Percentiles rank a stretch among this genome's conserved stretches.
phyloP scores from a whole-genome alignment of 2,113 vertebrate species.

The Chloropsis cyanopogon region DNA sequence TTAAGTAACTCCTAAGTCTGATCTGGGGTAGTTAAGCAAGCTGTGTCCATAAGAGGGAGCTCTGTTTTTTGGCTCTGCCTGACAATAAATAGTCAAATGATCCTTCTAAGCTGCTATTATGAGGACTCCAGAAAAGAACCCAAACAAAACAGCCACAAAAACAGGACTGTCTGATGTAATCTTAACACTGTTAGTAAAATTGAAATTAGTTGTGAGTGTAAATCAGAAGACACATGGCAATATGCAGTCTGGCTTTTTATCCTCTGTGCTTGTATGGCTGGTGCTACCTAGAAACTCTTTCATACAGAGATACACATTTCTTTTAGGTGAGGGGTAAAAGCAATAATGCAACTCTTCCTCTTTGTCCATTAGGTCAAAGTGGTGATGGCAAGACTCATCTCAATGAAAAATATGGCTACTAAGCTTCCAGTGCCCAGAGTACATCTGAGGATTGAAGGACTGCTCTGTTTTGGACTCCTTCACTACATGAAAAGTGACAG shows the following conservation, averaged over 20 bases:
- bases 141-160: neutral
- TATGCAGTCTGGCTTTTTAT: neutral
- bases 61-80: neutral
- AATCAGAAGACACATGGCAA: neutral
- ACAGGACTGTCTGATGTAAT: neutral
- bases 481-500: neutral
- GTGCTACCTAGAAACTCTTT: neutral
- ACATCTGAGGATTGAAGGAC: neutral
- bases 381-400: conserved; percentile 95
- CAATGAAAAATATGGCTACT: conserved; percentile 96
- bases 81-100: neutral
- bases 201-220: neutral
- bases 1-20: neutral
- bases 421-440: conserved; percentile 11
- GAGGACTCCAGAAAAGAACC: neutral
- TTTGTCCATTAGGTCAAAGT: conserved; percentile 81
- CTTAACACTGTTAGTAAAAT: neutral
- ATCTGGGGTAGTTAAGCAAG: neutral
- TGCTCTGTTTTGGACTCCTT: neutral
- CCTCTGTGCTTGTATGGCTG: neutral
- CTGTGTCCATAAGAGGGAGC: neutral
- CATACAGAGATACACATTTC: neutral
- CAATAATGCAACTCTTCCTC: neutral
- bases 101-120: neutral
- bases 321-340: neutral